phyloP scores from a whole-genome alignment of 2,888 invertebrate species.

The Drosophila sordidula region DNA sequence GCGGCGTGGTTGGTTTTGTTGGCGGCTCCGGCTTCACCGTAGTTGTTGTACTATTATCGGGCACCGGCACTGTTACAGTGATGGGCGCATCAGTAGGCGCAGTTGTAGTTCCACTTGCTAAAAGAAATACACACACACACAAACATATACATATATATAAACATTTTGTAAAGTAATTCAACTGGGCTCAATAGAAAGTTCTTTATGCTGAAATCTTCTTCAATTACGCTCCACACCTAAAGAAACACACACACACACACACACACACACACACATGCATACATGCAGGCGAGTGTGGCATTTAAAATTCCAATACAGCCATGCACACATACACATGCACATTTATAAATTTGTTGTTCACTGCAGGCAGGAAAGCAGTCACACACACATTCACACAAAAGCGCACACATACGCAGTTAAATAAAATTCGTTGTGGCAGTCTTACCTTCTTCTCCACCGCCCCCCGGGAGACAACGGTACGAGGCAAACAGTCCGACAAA shows the following conservation, averaged over 20 bases:
- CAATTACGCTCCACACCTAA: slow-evolving; percentile 39
- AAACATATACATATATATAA: slow-evolving; percentile 4
- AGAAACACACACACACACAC: slow-evolving; percentile 7
- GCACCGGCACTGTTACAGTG: slow-evolving; percentile 22
- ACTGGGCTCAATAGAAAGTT: slow-evolving; percentile 34
- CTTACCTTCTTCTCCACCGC: slow-evolving; percentile 57
- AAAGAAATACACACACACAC: slow-evolving; percentile 4
- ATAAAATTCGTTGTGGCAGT: slow-evolving; percentile 48
- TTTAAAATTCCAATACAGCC: slow-evolving; percentile 54
- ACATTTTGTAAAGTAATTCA: slow-evolving; percentile 14
- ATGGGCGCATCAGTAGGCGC: slow-evolving; percentile 10
- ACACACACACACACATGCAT: not conserved
- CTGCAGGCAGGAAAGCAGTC: slow-evolving; percentile 13
- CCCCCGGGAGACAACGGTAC: slow-evolving; percentile 56
- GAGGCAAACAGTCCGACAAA: slow-evolving; percentile 76
- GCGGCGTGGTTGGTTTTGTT: slow-evolving; percentile 1
- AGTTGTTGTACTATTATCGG: slow-evolving; percentile 31
- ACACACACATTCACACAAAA: slow-evolving; percentile 7
- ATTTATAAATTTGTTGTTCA: slow-evolving; percentile 21
- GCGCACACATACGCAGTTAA: slow-evolving; percentile 17
- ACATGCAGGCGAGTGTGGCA: slow-evolving; percentile 37
- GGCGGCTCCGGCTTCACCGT: slow-evolving; percentile 8
- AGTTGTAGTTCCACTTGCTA: slow-evolving; percentile 7
- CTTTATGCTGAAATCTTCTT: slow-evolving; percentile 38
- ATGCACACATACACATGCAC: slow-evolving; percentile 18